phyloP scores from a whole-genome alignment of 2,888 invertebrate genomes.

The Drosophila kambysellisi region DNA sequence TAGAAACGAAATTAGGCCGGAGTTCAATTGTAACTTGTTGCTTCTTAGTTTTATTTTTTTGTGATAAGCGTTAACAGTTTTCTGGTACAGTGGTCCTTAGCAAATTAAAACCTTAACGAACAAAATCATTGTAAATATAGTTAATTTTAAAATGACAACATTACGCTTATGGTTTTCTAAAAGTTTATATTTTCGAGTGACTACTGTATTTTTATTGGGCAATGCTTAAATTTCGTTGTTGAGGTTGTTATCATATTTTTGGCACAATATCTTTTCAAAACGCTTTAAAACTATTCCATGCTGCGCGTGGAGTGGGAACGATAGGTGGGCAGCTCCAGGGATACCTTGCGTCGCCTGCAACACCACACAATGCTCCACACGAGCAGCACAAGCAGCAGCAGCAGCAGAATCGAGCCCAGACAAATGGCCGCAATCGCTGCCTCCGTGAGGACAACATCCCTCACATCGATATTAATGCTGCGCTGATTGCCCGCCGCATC shows the following conservation, averaged over 20 bases:
- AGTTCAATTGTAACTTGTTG: constrained; percentile 45
- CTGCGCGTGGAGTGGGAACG: constrained; percentile 84
- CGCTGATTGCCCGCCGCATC: constrained; percentile 90
- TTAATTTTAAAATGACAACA: neutral
- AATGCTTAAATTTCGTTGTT: constrained; percentile 21
- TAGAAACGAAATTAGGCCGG: constrained; percentile 7
- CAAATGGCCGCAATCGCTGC: constrained; percentile 90
- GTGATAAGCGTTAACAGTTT: constrained; percentile 49
- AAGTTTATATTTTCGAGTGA: neutral
- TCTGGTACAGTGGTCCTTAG: constrained; percentile 7
- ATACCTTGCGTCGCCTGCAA: constrained; percentile 86
- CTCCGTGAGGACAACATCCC: constrained; percentile 84
- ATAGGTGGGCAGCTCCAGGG: constrained; percentile 88
- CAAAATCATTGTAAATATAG: neutral
- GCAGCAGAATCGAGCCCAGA: constrained; percentile 88
- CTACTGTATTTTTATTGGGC: constrained; percentile 22
- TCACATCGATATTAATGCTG: constrained; percentile 88
- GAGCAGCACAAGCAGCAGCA: constrained; percentile 88
- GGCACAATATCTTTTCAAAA: constrained; percentile 23
- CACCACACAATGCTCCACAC: constrained; percentile 88
- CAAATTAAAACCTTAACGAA: neutral
- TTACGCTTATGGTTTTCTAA: neutral
- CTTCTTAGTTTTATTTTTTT: constrained; percentile 20
- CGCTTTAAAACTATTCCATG: constrained; percentile 68
- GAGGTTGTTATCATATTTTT: constrained; percentile 24